Conservation (phyloP, 2,888 invertebrate species). For the Thysanoteuthis rhombus region DNA sequence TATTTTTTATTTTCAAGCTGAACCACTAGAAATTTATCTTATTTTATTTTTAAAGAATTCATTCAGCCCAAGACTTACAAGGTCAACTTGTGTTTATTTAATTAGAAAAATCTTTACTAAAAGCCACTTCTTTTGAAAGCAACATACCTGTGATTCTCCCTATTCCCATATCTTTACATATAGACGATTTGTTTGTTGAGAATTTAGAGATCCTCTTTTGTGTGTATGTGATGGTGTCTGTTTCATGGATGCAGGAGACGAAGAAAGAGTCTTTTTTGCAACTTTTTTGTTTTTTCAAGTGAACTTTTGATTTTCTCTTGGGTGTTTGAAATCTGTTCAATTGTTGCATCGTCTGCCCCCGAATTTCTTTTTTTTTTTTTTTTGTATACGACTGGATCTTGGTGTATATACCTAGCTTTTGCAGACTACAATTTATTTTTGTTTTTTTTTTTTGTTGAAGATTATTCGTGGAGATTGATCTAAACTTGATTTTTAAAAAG, state of each 20-base stretch:
- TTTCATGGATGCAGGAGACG: neutral
- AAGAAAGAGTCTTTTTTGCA: neutral
- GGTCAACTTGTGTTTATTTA: neutral
- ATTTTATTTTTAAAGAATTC: too few species aligned
- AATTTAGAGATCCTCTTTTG: neutral
- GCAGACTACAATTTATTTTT: too few species aligned
- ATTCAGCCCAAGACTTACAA: too few species aligned
- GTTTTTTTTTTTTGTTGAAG: neutral
- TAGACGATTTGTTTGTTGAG: neutral
- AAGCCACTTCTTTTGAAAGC: neutral
- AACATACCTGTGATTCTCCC: neutral
- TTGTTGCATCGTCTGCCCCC: neutral
- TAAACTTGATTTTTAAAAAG: too few species aligned
- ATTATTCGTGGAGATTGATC: neutral
- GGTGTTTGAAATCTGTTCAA: neutral
- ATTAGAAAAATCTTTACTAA: neutral
- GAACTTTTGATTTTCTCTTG: neutral
- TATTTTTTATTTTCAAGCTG: too few species aligned
- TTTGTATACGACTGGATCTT: neutral
- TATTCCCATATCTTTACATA: neutral
- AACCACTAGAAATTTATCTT: too few species aligned
- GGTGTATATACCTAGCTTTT: neutral
- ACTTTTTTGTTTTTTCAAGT: neutral
- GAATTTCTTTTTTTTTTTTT: neutral
- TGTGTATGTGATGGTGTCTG: neutral